Evolutionary conservation across 2,113 vertebrate genomes (phyloP), one percentile per base, ranked within the genome.

Genomic region (Bos javanicus): DNA sequence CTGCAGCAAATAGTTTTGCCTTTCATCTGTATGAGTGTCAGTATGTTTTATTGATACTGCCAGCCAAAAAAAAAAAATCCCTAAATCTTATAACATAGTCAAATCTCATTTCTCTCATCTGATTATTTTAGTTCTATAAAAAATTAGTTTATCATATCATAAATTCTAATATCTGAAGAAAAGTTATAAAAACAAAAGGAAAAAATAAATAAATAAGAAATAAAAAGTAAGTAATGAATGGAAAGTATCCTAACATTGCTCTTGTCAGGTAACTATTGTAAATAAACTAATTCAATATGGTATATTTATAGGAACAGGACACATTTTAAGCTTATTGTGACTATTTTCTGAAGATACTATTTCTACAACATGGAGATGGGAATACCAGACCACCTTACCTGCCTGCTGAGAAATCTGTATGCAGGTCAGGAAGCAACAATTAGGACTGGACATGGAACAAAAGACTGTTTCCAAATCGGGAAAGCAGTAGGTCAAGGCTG

Each of bases 121-220:
- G 64, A 57, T 90, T 5, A 9, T 30, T 96, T 64, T 23, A 76
- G 2, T 50, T 50, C 12, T 74, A 6, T 21, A 43, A 80, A 92
- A 50, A 15, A 25, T 7, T 67, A n/a, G 6, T 33, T 80, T 39
- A 80, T 59, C 82, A 46, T 39, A 67, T 78, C 10, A 64, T 33
- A 76, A 64, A 74, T 14, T 93, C 6, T 82, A 64, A 76, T n/a
- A 4, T 86, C 48, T 50, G 10, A 26, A 36, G 80, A 78, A 78
- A 91, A 81, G 25, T 86, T 30, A 62, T 30, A 52, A 67, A 94
- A 76, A 48, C 14, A 93, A 13, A 81, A 21, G 19, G 14, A 89
- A 2, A 97, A 85, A 74, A 74, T 80, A 82, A 82, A 28, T 57
- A 43, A 3, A 74, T 0, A 93, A 90, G n/a, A 90, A 87, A 76